phyloP scores from a whole-genome alignment of 2,888 invertebrate species.

The Himalopsyche kuldschensis region DNA sequence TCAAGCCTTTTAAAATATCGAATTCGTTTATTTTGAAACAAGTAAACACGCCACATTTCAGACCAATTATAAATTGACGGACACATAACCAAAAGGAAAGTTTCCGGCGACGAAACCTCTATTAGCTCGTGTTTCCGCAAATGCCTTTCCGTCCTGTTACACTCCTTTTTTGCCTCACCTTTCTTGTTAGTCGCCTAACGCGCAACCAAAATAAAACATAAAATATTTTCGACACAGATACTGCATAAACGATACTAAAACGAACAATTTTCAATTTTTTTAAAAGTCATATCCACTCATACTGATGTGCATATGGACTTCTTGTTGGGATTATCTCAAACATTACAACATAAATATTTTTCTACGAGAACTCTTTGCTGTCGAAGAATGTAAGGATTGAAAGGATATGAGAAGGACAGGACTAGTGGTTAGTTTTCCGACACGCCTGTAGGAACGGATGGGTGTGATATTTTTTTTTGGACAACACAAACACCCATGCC shows the following conservation, averaged over 20 bases:
- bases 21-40: neutral
- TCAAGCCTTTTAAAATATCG: neutral
- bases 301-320: too few relatives aligned
- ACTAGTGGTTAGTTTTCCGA: too few relatives aligned
- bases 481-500: too few relatives aligned
- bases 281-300: too few relatives aligned
- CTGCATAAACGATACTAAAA: neutral
- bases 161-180: neutral
- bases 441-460: too few relatives aligned
- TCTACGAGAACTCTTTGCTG: too few relatives aligned
- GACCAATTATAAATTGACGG: constrained; percentile 1
- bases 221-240: neutral
- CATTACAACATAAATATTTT: too few relatives aligned
- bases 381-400: too few relatives aligned
- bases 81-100: neutral
- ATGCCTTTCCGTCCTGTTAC: neutral
- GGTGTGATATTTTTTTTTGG: too few relatives aligned
- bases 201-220: neutral
- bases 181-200: neutral
- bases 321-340: too few relatives aligned
- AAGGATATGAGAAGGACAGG: too few relatives aligned
- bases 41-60: neutral
- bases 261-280: too few relatives aligned
- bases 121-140: neutral
- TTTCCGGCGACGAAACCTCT: neutral